These are phyloP conservation scores for Synergus umbraculus DNA, from an alignment of 2,888 invertebrate genomes.

Conservation along the genomic window DNA sequence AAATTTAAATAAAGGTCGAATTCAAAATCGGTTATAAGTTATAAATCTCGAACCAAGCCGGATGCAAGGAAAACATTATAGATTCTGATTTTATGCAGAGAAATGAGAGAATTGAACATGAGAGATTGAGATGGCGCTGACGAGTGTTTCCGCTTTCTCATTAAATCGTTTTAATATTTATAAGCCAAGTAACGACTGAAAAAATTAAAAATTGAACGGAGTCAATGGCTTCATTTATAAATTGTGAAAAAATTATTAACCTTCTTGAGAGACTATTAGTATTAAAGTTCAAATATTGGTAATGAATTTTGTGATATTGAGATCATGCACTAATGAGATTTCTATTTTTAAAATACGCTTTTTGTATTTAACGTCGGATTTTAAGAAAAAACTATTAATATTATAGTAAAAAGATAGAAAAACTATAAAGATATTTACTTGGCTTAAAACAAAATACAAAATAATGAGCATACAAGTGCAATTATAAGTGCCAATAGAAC, in stretches of 20 bases:
- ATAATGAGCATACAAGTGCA: no score
- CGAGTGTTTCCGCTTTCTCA: not conserved
- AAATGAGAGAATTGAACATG: not conserved
- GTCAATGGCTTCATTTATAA: not conserved
- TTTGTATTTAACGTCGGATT: no score
- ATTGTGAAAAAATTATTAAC: not conserved
- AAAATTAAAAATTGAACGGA: not conserved
- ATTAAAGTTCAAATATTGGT: no score
- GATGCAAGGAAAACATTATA: not conserved
- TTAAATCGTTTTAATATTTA: not conserved
- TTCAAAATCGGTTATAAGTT: conserved; percentile 3
- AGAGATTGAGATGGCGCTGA: not conserved
- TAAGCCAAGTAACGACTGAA: not conserved
- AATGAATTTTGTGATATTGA: no score
- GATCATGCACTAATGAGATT: no score
- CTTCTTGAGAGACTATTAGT: no score
- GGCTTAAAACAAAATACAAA: no score
- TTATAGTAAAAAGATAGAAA: no score
- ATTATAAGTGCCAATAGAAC: not conserved
- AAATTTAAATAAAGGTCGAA: not conserved
- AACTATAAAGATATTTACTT: no score
- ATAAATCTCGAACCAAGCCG: not conserved
- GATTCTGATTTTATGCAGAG: conserved; percentile 1
- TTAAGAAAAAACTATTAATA: no score
- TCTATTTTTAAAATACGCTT: no score